Base-by-base conservation (phyloP, 2,888 invertebrate species). In the Oligia fasciuncula region DNA sequence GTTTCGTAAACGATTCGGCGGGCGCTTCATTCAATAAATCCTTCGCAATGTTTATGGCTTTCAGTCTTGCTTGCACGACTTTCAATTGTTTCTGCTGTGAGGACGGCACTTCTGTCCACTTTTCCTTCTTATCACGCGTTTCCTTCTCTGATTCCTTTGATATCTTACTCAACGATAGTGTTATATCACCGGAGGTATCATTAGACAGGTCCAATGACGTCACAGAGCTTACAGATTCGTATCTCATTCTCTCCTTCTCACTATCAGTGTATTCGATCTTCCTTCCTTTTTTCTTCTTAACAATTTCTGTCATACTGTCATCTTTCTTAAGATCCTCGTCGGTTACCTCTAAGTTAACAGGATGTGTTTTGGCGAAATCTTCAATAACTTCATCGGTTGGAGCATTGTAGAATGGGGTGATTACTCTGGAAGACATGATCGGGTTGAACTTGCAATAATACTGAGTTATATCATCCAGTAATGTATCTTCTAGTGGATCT, bases 391-490 rank as follows among this genome's bases (percentile, higher is more conserved):
- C 97, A 91, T 98, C 98, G 6, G 93, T 94, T 0, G 97, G 97
- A 0, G 98, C 98, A 69, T 97, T 97, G 40, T 96, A 97, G 90
- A 97, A 97, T 0, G 98, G 98, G 0, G 98, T 98, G n/a, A 98
- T 97, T 4, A 97, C 94, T 71, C 98, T 95, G 49, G 97, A 97
- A 6, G 97, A 94, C 97, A 98, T 95, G 85, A 96, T 94, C 63
- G 97, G 95, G 91, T 97, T 97, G 91, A 97, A 96, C 80, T 97
- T 95, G 80, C 97, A 97, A 91, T 98, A 98, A 93, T 98, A 98
- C 8, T 95, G 94, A 4, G 98, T 97, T 35, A 99, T 96, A 67
- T 98, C 98, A 68, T 97, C 96, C 49, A 98, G 92, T 0, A 98
- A 94, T 0, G 96, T 95, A 2, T 97, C 95, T 82, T 98, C 97